These are phyloP conservation scores for Latrodectus hesperus DNA, from an alignment of 2,888 invertebrate species.

Conservation along the genomic window DNA sequence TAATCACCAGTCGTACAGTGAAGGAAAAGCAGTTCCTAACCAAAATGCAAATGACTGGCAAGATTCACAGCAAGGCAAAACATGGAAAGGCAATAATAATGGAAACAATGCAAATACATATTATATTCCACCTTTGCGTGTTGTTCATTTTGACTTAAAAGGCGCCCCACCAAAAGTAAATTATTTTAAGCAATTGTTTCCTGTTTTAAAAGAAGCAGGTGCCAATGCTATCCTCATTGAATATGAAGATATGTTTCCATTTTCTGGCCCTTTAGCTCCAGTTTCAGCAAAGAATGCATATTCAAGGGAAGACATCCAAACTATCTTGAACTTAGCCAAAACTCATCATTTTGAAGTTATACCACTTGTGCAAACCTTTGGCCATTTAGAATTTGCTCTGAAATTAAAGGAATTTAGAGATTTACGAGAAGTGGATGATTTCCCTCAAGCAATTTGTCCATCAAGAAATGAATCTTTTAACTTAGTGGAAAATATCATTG, in stretches of 20 bases:
- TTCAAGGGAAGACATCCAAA: constrained; percentile 72
- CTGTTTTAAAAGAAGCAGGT: constrained; percentile 74
- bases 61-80: constrained; percentile 26
- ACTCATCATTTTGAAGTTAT: constrained; percentile 74
- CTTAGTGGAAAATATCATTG: constrained; percentile 75
- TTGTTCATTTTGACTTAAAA: constrained; percentile 70
- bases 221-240: constrained; percentile 76
- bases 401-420: constrained; percentile 75
- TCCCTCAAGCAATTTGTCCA: constrained; percentile 74
- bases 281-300: constrained; percentile 75
- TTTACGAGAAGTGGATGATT: constrained; percentile 74
- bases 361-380: constrained; percentile 76
- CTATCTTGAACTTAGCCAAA: constrained; percentile 73
- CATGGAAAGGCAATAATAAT: constrained; percentile 53
- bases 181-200: constrained; percentile 73
- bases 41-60: constrained; percentile 21
- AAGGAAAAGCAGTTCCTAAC: constrained; percentile 41
- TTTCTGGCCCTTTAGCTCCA: constrained; percentile 73
- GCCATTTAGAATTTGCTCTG: constrained; percentile 76
- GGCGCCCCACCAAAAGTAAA: constrained; percentile 69
- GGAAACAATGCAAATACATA: constrained; percentile 45
- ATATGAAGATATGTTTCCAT: constrained; percentile 77
- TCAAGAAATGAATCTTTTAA: constrained; percentile 74
- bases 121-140: constrained; percentile 60
- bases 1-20: constrained; percentile 44